These are phyloP conservation scores for Tetraneura akinire DNA, from an alignment of 1,140 invertebrate species.

Conservation along the genomic window DNA sequence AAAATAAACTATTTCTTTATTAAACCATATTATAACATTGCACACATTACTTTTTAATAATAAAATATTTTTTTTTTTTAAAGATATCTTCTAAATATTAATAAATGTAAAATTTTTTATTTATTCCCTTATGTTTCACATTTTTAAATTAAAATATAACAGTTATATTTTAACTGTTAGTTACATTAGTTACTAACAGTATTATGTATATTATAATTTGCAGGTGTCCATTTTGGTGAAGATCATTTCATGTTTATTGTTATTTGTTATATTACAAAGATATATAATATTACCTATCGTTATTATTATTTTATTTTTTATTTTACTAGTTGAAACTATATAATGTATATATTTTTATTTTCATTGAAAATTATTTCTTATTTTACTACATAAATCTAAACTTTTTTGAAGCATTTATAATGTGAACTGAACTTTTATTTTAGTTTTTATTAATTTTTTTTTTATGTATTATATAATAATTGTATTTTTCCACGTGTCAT, in stretches of 20 bases:
- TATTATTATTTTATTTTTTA: constrained; percentile 3
- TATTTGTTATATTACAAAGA: background rate
- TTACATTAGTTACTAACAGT: background rate
- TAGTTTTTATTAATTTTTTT: no score
- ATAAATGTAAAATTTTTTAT: background rate
- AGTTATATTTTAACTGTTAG: no score
- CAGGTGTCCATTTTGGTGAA: constrained; percentile 50
- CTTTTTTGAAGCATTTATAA: background rate
- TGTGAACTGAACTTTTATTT: background rate
- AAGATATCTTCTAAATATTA: background rate
- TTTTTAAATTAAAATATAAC: background rate
- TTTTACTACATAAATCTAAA: background rate
- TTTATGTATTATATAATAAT: no score
- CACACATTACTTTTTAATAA: no score
- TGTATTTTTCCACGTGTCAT: no score
- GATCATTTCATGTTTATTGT: background rate
- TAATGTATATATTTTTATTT: constrained; percentile 16
- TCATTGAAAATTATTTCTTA: constrained; percentile 16
- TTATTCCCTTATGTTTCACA: background rate
- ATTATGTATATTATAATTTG: background rate
- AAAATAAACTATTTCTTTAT: background rate
- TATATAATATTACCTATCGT: background rate
- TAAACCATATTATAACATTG: background rate
- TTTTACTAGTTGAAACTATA: background rate
- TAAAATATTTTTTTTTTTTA: no score